Percentiles rank a stretch among this genome's conserved stretches.
These are phyloP conservation scores for Ips nitidus DNA, from an alignment of 1,140 invertebrate species.

Conservation along the genomic window DNA sequence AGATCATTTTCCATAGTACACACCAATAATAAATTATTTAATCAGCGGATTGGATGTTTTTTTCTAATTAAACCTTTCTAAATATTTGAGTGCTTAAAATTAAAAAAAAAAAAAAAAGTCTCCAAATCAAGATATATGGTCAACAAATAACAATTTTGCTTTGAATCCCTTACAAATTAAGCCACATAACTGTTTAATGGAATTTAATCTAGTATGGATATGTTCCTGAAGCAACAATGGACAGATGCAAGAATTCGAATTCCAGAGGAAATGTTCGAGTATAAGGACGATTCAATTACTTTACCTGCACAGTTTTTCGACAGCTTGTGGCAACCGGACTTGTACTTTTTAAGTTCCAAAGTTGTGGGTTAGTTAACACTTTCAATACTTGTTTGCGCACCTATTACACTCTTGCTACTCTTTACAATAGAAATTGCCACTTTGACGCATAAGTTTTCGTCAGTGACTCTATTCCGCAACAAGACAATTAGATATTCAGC, in stretches of 20 bases:
- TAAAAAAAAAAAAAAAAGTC: background rate
- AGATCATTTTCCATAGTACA: too few relatives aligned
- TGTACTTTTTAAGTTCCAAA: conserved; percentile 84
- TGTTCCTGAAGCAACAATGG: conserved; percentile 83
- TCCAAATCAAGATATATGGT: background rate
- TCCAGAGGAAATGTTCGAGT: conserved; percentile 72
- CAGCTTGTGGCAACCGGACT: conserved; percentile 83
- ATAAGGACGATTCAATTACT: conserved; percentile 75
- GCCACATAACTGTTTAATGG: too few relatives aligned
- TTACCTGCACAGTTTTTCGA: conserved; percentile 78
- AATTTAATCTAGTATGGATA: conserved; percentile 65
- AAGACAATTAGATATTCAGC: conserved; percentile 77
- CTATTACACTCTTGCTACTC: background rate
- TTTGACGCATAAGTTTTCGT: conserved; percentile 77
- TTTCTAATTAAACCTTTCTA: too few relatives aligned
- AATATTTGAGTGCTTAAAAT: too few relatives aligned
- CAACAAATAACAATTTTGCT: too few relatives aligned
- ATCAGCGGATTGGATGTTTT: too few relatives aligned
- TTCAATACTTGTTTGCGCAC: background rate
- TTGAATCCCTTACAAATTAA: too few relatives aligned
- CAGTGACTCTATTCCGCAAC: conserved; percentile 74
- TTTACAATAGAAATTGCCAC: conserved; percentile 68
- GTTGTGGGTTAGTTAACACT: conserved; percentile 64
- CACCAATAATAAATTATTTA: too few relatives aligned
- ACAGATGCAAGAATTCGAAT: conserved; percentile 71